Evolutionary conservation across 2,888 invertebrate species (phyloP).

Genomic region (Conchocele bisecta): DNA sequence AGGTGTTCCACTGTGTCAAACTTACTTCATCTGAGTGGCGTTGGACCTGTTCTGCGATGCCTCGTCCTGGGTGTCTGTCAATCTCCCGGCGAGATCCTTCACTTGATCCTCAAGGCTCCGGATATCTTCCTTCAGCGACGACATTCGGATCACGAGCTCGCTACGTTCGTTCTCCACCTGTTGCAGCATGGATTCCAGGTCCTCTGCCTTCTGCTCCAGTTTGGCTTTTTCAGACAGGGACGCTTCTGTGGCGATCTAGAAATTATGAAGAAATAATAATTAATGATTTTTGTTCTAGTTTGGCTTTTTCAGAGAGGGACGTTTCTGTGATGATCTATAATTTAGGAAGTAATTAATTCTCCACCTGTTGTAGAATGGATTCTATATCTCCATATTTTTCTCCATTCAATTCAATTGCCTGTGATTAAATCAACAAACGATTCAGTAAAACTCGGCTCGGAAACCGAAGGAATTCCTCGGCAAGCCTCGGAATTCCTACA

Average conservation of each 20-base stretch:
- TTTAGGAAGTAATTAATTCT: too few relatives aligned
- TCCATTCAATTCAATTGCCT: too few relatives aligned
- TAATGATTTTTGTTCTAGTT: background rate
- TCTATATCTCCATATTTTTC: too few relatives aligned
- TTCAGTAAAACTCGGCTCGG: too few relatives aligned
- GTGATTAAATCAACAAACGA: too few relatives aligned
- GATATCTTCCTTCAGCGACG: conserved; percentile 73
- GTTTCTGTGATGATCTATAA: too few relatives aligned
- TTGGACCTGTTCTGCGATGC: conserved; percentile 73
- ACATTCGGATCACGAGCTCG: conserved; percentile 70
- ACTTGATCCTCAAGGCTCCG: conserved; percentile 77
- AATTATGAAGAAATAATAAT: background rate
- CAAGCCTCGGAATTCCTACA: too few relatives aligned
- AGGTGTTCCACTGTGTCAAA: background rate
- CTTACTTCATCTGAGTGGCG: conserved; percentile 80
- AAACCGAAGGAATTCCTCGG: too few relatives aligned
- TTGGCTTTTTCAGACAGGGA: conserved; percentile 80
- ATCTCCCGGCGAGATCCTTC: conserved; percentile 71
- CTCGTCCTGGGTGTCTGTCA: conserved; percentile 74
- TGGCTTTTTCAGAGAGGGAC: too few relatives aligned
- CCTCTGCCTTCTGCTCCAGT: conserved; percentile 81
- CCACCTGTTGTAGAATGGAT: too few relatives aligned
- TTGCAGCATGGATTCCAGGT: conserved; percentile 74
- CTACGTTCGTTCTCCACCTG: conserved; percentile 76
- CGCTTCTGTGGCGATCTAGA: conserved; percentile 80